Percentiles rank a stretch among this genome's conserved stretches.
These are phyloP conservation scores for Pachypanchax playfairii DNA, from an alignment of 2,113 vertebrate species.

Conservation along the genomic window DNA sequence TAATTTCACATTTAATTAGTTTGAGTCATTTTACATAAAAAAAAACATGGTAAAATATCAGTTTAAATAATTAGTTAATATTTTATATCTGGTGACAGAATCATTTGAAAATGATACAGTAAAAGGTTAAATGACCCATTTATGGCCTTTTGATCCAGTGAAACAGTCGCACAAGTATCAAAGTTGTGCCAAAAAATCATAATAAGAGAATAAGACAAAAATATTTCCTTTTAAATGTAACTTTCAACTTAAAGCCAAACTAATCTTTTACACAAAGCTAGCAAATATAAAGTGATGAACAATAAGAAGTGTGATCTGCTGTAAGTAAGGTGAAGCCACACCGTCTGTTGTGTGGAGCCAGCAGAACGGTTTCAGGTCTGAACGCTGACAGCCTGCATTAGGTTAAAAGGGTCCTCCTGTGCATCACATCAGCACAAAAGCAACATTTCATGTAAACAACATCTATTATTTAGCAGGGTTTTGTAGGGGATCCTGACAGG, in stretches of 20 bases:
- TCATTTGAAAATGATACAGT: too few relatives aligned
- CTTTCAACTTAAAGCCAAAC: too few relatives aligned
- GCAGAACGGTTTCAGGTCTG: conserved; percentile 12
- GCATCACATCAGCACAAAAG: conserved; percentile 59
- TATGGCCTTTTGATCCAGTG: too few relatives aligned
- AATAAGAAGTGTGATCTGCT: conserved; percentile 13
- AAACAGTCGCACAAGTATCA: too few relatives aligned
- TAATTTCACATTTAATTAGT: not conserved
- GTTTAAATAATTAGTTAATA: too few relatives aligned
- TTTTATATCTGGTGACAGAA: too few relatives aligned
- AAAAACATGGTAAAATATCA: not conserved
- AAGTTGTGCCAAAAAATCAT: too few relatives aligned
- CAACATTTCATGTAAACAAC: conserved; percentile 70
- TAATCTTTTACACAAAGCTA: too few relatives aligned
- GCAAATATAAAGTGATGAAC: conserved; percentile 8
- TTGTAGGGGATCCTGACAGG: conserved; percentile 49
- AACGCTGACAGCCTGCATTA: conserved; percentile 60
- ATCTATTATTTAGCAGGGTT: conserved; percentile 75
- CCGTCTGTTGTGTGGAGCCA: conserved; percentile 46
- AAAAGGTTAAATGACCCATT: too few relatives aligned
- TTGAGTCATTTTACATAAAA: not conserved
- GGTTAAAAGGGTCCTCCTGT: conserved; percentile 74
- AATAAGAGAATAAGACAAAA: too few relatives aligned
- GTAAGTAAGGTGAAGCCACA: conserved; percentile 39
- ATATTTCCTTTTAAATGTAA: too few relatives aligned